Percentiles rank a stretch among this genome's conserved stretches.
Evolutionary conservation across 2,113 vertebrate genomes (phyloP).

Genomic region (Chlamydotis undulata): DNA sequence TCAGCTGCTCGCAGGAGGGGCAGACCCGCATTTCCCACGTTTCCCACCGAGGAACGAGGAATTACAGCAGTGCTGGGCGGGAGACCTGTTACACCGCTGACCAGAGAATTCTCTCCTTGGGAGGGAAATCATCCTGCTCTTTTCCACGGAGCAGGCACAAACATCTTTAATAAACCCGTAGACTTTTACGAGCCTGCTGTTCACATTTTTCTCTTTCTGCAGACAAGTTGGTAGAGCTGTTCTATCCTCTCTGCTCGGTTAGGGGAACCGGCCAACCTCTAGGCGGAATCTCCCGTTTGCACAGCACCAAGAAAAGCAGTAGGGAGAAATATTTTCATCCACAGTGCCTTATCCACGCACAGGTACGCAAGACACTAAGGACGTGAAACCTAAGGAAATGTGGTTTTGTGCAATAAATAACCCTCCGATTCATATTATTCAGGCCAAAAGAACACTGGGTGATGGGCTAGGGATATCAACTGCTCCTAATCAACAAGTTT

Average conservation of each 20-base stretch:
- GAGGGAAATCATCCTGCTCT: not conserved
- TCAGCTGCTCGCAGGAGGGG: not conserved
- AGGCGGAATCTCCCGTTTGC: not conserved
- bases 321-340: not conserved
- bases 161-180: not conserved
- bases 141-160: not conserved
- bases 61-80: not conserved
- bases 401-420: not conserved
- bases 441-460: not conserved
- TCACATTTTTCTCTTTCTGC: not conserved
- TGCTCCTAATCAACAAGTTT: not conserved
- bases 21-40: not conserved
- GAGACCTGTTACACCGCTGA: not conserved
- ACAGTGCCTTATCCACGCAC: rapidly evolving
- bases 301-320: not conserved
- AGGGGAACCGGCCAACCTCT: not conserved
- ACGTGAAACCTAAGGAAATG: not conserved
- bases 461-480: not conserved
- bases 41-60: not conserved
- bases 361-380: not conserved
- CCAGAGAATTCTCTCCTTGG: not conserved
- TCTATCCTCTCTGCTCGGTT: not conserved
- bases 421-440: not conserved
- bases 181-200: not conserved
- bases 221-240: not conserved